These are phyloP conservation scores for Prosopocoilus inquinatus DNA, from an alignment of 2,888 invertebrate genomes.

Conservation along the genomic window DNA sequence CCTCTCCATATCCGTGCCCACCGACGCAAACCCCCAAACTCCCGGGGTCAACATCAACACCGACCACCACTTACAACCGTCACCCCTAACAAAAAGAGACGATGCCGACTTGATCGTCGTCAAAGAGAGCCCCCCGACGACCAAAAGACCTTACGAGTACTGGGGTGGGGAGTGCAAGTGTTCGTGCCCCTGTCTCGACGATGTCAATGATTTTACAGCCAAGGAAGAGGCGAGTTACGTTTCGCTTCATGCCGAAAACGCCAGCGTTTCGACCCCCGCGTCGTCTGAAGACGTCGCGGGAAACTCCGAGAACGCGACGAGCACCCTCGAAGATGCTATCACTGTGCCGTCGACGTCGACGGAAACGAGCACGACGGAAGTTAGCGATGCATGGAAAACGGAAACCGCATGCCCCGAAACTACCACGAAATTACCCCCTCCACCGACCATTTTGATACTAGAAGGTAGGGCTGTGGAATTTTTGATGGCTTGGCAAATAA, in stretches of 20 bases:
- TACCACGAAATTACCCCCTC: constrained; percentile 58
- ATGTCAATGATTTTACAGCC: constrained; percentile 44
- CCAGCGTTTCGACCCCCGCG: constrained; percentile 6
- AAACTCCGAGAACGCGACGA: constrained; percentile 5
- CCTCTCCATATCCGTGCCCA: constrained; percentile 77
- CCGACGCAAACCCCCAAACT: constrained; percentile 51
- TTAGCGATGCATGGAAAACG: constrained; percentile 17
- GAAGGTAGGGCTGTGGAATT: constrained; percentile 64
- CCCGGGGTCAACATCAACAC: constrained; percentile 56
- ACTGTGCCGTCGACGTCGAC: constrained; percentile 18
- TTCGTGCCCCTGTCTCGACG: constrained; percentile 67
- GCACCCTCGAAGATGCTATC: neutral
- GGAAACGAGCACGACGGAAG: constrained; percentile 27
- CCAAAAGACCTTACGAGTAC: constrained; percentile 14
- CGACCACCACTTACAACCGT: constrained; percentile 12
- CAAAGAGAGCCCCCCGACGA: constrained; percentile 19
- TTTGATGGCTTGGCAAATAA: constrained; percentile 32
- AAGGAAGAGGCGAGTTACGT: constrained; percentile 14
- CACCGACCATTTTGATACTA: constrained; percentile 76
- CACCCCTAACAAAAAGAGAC: constrained; percentile 20
- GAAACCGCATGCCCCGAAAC: constrained; percentile 44
- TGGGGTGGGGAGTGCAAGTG: constrained; percentile 72
- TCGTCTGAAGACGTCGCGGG: neutral
- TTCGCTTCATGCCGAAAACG: neutral
- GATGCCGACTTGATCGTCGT: constrained; percentile 5